Percentiles rank a stretch among this genome's conserved stretches.
These are phyloP conservation scores for Hirtodrosophila confusa DNA, from an alignment of 2,888 invertebrate species.

Conservation along the genomic window DNA sequence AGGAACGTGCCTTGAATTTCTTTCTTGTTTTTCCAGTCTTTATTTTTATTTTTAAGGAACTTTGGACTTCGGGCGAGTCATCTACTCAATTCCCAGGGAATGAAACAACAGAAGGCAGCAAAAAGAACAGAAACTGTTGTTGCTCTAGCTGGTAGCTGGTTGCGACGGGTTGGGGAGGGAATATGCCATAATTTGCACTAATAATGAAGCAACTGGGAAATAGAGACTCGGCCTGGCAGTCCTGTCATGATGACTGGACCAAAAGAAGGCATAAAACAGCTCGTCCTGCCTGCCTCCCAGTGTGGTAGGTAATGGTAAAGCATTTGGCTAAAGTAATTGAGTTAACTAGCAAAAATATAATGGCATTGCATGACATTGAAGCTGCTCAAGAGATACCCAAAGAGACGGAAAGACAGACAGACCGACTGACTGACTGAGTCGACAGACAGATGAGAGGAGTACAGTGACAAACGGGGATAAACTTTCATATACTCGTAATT, in stretches of 20 bases:
- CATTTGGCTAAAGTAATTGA: constrained; percentile 64
- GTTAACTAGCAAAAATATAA: constrained; percentile 59
- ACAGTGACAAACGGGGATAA: constrained; percentile 32
- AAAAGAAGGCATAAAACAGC: constrained; percentile 16
- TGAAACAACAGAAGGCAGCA: constrained; percentile 52
- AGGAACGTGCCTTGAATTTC: constrained; percentile 60
- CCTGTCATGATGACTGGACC: constrained; percentile 52
- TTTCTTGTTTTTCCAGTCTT: constrained; percentile 2
- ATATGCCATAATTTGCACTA: constrained; percentile 63
- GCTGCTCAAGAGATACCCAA: constrained; percentile 3
- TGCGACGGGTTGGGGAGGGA: background rate
- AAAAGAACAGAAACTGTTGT: constrained; percentile 37
- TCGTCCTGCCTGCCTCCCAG: constrained; percentile 1
- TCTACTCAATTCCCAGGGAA: constrained; percentile 50
- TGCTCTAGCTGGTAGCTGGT: constrained; percentile 13
- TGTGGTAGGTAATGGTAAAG: constrained; percentile 51
- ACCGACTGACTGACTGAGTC: constrained; percentile 2
- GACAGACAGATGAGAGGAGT: constrained; percentile 7
- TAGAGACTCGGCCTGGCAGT: constrained; percentile 27
- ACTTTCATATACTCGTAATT: constrained; percentile 32
- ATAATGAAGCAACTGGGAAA: constrained; percentile 65
- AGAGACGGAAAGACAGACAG: background rate
- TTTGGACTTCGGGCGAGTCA: constrained; percentile 46
- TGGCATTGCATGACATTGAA: constrained; percentile 37
- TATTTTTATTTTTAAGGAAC: constrained; percentile 20